Percentiles rank a stretch among this genome's conserved stretches.
Conservation (phyloP, 2,888 invertebrate species). For the Drosophila algonquin region DNA sequence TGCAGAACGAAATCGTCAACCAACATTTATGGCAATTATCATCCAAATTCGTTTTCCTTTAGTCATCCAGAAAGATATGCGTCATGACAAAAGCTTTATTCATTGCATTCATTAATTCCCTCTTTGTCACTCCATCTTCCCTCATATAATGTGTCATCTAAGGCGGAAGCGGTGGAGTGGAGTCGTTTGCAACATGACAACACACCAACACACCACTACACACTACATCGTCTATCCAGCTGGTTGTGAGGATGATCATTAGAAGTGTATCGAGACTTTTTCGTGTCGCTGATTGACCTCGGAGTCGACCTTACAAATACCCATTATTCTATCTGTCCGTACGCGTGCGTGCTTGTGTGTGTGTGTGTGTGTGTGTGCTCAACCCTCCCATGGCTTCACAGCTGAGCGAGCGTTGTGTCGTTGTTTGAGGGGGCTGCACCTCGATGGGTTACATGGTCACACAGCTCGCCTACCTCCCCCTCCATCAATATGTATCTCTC, state of each 20-base stretch:
- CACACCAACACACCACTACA: too few relatives aligned
- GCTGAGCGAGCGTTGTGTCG: slow-evolving; percentile 36
- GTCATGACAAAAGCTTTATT: slow-evolving; percentile 15
- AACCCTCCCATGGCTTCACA: slow-evolving; percentile 43
- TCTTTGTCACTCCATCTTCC: slow-evolving; percentile 1
- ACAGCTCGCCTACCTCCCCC: neutral
- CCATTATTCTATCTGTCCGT: slow-evolving; percentile 40
- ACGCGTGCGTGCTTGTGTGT: slow-evolving; percentile 4
- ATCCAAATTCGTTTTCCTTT: slow-evolving; percentile 16
- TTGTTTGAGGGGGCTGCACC: slow-evolving; percentile 43
- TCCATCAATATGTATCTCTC: neutral
- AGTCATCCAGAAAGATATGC: slow-evolving; percentile 27
- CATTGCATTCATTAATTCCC: slow-evolving; percentile 12
- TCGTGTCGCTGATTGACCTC: slow-evolving; percentile 66
- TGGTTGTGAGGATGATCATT: neutral
- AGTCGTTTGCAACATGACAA: neutral
- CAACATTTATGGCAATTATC: slow-evolving; percentile 2
- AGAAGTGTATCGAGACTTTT: slow-evolving; percentile 28
- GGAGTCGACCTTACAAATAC: slow-evolving; percentile 69
- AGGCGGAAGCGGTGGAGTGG: slow-evolving; percentile 24
- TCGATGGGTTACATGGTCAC: slow-evolving; percentile 28
- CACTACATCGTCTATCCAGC: neutral
- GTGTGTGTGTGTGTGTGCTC: slow-evolving; percentile 10
- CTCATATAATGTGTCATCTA: slow-evolving; percentile 34
- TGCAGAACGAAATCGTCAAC: slow-evolving; percentile 19